Evolutionary conservation across 2,113 vertebrate species (phyloP), one percentile per base, ranked within the genome.

Genomic region (Pangasianodon hypophthalmus): DNA sequence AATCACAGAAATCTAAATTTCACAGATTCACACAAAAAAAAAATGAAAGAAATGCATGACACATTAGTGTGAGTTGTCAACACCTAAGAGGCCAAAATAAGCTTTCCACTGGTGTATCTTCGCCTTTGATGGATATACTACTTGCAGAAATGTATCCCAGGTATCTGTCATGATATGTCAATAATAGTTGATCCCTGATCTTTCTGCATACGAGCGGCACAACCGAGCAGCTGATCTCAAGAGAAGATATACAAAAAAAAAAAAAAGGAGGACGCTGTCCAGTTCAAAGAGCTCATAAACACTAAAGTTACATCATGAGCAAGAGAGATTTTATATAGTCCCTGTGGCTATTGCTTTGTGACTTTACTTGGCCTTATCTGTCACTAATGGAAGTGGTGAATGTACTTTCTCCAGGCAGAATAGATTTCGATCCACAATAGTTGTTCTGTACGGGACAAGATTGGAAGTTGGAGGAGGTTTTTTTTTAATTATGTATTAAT

Each of bases 281-380:
- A 80, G 46, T 14, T 80, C 77, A 16, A 29, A 79, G 26, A 29
- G 77, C 7, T 52, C 26, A 80, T 80, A 80, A 80, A 80, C 26
- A 32, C 11, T 52, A n/a, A 52, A n/a, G 16, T 1, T 50, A 52
- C 26, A 13, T 50, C 77, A 80, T 16, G 48, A 77, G 41, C 73
- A 13, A 46, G 44, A 46, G 44, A 77, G 73, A 29, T 50, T 80
- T 80, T 80, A 80, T 48, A 50, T 16, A 80, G 77, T 80, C 77
- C 77, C 77, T n/a, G 13, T 80, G 77, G 46, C n/a, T 50, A 29
- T 80, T 80, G 77, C 77, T 80, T 77, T 6, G 46, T 80, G 77
- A 50, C 46, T 80, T 80, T 50, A n/a, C 46, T 80, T 50, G 46
- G 24, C 46, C 46, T 80, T 80, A 50, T 80, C 46, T 80, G 77